Percentiles rank a stretch among this genome's conserved stretches.
phyloP scores from a whole-genome alignment of 2,113 vertebrate genomes.

The Formicarius rufipectus region DNA sequence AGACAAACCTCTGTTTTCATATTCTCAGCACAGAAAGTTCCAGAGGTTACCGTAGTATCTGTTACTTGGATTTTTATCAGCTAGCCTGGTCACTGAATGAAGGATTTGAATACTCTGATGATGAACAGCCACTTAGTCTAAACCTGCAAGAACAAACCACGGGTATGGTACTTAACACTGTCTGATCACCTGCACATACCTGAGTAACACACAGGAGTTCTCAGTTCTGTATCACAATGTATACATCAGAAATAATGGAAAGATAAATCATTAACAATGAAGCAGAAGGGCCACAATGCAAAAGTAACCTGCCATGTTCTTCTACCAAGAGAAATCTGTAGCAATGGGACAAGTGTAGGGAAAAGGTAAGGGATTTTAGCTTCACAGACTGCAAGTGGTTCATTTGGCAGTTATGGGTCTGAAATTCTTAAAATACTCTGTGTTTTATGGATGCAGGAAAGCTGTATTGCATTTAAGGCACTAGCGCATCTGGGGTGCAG shows the following conservation, averaged over 20 bases:
- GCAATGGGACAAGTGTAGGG: not conserved
- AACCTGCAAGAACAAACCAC: not conserved
- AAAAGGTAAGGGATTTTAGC: not conserved
- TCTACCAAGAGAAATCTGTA: not conserved
- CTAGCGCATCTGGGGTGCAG: not conserved
- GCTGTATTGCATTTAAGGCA: not conserved
- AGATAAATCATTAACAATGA: not conserved
- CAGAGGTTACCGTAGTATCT: not conserved
- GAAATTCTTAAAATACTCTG: not conserved
- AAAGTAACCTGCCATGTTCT: not conserved
- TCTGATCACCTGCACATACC: not conserved
- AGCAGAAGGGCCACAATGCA: not conserved
- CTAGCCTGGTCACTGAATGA: not conserved
- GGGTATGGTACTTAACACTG: not conserved
- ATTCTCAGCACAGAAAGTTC: not conserved
- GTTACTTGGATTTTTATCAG: not conserved
- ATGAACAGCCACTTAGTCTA: not conserved
- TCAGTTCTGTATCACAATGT: not conserved
- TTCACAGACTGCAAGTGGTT: not conserved
- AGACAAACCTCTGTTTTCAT: not conserved
- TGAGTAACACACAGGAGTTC: not conserved
- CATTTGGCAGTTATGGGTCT: not conserved
- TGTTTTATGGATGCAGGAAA: not conserved
- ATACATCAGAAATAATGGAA: not conserved
- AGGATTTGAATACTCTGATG: not conserved